Percentiles rank a stretch among this genome's conserved stretches.
Evolutionary conservation across 2,113 vertebrate species (phyloP).

Genomic region (Poicephalus gulielmi): DNA sequence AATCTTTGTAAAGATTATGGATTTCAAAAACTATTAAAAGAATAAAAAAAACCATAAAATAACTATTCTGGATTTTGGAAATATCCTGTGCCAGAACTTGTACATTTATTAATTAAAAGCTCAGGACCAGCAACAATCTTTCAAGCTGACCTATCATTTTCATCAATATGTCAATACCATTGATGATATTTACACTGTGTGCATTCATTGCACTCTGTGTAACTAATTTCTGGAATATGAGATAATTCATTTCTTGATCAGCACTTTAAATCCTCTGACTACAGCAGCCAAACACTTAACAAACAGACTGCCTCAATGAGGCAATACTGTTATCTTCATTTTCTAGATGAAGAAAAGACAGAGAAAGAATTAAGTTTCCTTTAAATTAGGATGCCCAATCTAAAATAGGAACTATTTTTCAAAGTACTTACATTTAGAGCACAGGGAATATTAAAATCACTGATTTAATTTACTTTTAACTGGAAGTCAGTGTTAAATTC

Average conservation of each 20-base stretch:
- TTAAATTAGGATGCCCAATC: neutral
- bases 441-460: neutral
- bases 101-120: neutral
- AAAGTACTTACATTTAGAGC: neutral
- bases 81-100: neutral
- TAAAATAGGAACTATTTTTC: neutral
- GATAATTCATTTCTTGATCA: neutral
- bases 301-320: neutral
- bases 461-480: neutral
- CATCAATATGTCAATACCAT: neutral
- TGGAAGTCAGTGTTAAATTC: neutral
- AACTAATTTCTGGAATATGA: neutral
- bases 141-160: neutral
- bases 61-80: neutral
- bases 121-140: neutral
- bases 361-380: neutral
- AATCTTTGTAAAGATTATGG: neutral
- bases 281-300: neutral
- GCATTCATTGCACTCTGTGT: neutral
- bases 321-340: neutral
- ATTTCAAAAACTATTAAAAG: neutral
- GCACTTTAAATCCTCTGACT: neutral
- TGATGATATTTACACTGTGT: neutral
- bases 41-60: neutral
- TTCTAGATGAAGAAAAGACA: neutral